A percentile compares a stretch with the other conserved stretches of the same genome.
These are phyloP conservation scores for Brachionus paranguensis DNA, from an alignment of 1,140 invertebrate species.

Conservation along the genomic window DNA sequence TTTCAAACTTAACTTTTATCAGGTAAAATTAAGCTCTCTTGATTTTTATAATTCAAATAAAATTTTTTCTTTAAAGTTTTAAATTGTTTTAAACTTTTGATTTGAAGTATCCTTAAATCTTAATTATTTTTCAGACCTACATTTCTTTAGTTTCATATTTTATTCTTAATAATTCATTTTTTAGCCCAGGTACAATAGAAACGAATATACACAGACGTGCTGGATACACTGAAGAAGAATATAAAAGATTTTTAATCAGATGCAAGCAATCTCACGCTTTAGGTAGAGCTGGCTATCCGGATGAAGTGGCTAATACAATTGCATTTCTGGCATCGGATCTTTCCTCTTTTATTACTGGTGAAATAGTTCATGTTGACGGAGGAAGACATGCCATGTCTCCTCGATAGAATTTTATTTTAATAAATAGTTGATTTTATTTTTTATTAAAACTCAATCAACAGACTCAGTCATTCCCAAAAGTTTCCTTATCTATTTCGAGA, in stretches of 20 bases:
- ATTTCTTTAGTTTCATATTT: too few species aligned
- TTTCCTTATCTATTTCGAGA: not conserved
- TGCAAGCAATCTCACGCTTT: constrained; percentile 57
- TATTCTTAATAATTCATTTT: too few species aligned
- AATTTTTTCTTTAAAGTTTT: too few species aligned
- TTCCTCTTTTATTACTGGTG: constrained; percentile 76
- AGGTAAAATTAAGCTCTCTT: too few species aligned
- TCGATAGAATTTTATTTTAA: not conserved
- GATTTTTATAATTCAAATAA: too few species aligned
- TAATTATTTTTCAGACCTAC: too few species aligned
- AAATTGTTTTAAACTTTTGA: too few species aligned
- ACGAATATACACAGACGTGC: constrained; percentile 18
- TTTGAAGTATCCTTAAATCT: too few species aligned
- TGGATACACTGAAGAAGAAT: constrained; percentile 25
- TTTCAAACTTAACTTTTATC: too few species aligned
- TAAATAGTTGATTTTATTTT: not conserved
- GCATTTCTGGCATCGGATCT: constrained; percentile 73
- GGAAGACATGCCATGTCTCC: constrained; percentile 53
- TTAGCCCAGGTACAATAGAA: constrained; percentile 21
- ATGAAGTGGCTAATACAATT: constrained; percentile 73
- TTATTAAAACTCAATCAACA: too few species aligned
- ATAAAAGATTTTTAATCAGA: not conserved
- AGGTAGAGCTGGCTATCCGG: constrained; percentile 67
- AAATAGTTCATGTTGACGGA: constrained; percentile 72
- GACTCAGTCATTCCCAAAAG: too few species aligned